Evolutionary conservation across 2,797 vertebrate species (phyloP).

Genomic region (Arremon brunneinucha): DNA sequence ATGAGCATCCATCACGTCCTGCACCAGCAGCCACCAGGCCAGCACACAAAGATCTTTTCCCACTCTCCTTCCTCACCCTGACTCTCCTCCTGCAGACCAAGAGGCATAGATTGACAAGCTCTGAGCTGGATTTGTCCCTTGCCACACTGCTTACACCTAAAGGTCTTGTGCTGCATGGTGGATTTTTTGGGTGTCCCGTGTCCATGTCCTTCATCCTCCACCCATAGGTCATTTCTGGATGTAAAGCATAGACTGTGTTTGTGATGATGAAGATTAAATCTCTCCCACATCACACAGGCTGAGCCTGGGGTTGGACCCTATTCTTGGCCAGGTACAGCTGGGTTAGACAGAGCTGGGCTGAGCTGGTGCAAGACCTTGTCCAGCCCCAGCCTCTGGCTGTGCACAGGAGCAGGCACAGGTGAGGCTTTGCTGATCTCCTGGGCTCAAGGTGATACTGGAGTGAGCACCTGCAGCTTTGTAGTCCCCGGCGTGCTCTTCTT

Average conservation of each 20-base stretch:
- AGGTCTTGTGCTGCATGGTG: background rate
- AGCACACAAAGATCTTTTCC: background rate
- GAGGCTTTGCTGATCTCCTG: background rate
- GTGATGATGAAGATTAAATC: background rate
- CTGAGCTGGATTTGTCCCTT: background rate
- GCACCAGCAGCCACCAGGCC: background rate
- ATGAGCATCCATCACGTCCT: background rate
- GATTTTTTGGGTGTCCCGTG: background rate
- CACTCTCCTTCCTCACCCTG: background rate
- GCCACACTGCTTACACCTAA: background rate
- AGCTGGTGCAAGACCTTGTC: background rate
- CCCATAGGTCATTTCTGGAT: background rate
- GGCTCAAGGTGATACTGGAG: background rate
- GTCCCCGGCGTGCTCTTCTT: background rate
- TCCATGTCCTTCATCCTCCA: background rate
- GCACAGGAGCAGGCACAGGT: background rate
- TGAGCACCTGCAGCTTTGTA: background rate
- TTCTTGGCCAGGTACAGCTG: background rate
- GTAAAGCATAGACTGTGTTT: background rate
- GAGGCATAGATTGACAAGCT: rapidly evolving
- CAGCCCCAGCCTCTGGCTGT: background rate
- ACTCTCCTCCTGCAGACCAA: background rate
- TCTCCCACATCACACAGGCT: rapidly evolving
- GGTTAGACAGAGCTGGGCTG: background rate
- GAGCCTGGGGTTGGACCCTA: rapidly evolving